Conservation (phyloP, 2,888 invertebrate species). For the Chydorus sphaericus region DNA sequence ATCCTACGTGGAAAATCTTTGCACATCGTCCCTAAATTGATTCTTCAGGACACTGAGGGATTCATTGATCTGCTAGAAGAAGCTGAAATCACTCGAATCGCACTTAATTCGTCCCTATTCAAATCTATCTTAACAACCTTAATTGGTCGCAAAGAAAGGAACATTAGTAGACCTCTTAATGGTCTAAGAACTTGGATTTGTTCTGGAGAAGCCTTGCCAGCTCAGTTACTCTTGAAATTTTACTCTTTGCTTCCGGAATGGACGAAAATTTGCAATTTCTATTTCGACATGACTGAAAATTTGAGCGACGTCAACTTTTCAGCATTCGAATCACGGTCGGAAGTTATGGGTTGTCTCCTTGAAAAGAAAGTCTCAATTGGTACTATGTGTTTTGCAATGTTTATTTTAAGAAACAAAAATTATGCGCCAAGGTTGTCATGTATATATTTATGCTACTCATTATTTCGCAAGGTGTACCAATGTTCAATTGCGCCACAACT, state of each 20-base stretch:
- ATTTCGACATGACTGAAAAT: slow-evolving; percentile 80
- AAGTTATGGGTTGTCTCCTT: slow-evolving; percentile 37
- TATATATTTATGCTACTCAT: not conserved
- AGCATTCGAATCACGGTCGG: slow-evolving; percentile 41
- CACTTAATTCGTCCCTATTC: slow-evolving; percentile 69
- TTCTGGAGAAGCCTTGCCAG: slow-evolving; percentile 66
- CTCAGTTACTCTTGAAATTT: slow-evolving; percentile 55
- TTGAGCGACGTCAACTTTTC: slow-evolving; percentile 81
- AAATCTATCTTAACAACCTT: slow-evolving; percentile 44
- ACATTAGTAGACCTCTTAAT: not conserved
- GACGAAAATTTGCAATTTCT: slow-evolving; percentile 66
- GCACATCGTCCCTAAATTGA: slow-evolving; percentile 53
- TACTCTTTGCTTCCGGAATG: slow-evolving; percentile 49
- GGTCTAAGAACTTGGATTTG: slow-evolving; percentile 64
- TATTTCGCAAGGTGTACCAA: no score
- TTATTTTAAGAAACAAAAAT: no score
- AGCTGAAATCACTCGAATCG: slow-evolving; percentile 58
- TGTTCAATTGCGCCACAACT: slow-evolving; percentile 67
- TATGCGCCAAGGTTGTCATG: no score
- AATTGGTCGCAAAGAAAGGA: not conserved
- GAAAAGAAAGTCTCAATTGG: slow-evolving; percentile 64
- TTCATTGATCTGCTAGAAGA: slow-evolving; percentile 51
- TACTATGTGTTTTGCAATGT: no score
- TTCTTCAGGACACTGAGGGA: slow-evolving; percentile 62
- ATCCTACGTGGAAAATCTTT: slow-evolving; percentile 56